A percentile compares a stretch with the other conserved stretches of the same genome.
phyloP scores from a whole-genome alignment of 2,797 vertebrate genomes.

The Hoplostethus mediterraneus region DNA sequence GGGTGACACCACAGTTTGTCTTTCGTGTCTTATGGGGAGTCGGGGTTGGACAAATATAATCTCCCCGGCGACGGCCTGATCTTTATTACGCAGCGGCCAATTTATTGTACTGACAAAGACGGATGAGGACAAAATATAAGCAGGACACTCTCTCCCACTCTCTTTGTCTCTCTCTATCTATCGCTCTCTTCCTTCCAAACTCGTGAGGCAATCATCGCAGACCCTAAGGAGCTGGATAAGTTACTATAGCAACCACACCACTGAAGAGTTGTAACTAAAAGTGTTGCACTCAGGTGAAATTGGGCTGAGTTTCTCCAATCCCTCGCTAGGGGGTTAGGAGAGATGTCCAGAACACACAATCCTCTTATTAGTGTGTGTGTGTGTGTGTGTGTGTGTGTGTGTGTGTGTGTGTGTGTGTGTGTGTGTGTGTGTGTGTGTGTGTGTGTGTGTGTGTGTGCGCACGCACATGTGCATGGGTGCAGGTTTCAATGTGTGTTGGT shows the following conservation, averaged over 20 bases:
- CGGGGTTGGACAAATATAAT: slow-evolving; percentile 55
- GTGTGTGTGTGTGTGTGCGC: slow-evolving; percentile 24
- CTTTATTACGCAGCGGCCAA: slow-evolving; percentile 64
- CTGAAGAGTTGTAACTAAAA: slow-evolving; percentile 48
- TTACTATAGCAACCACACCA: slow-evolving; percentile 77
- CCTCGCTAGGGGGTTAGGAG: slow-evolving; percentile 15
- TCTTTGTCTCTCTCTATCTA: slow-evolving; percentile 12
- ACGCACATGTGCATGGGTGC: not conserved
- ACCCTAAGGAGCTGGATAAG: slow-evolving; percentile 48
- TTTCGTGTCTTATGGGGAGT: slow-evolving; percentile 38
- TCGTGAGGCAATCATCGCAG: slow-evolving; percentile 30
- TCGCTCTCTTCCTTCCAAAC: slow-evolving; percentile 25
- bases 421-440: slow-evolving; percentile 28
- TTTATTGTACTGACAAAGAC: slow-evolving; percentile 74
- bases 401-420: slow-evolving; percentile 19
- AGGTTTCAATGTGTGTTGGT: too few relatives aligned
- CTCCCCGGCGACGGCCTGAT: slow-evolving; percentile 55
- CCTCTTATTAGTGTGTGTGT: slow-evolving; percentile 16
- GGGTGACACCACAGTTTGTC: slow-evolving; percentile 48
- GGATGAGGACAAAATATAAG: slow-evolving; percentile 54
- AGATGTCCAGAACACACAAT: slow-evolving; percentile 10
- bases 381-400: slow-evolving; percentile 27
- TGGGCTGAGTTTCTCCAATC: slow-evolving; percentile 39
- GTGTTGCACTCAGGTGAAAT: slow-evolving; percentile 34
- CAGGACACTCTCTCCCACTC: slow-evolving; percentile 17